These are phyloP conservation scores for Campylomormyrus numenius DNA, from an alignment of 2,113 vertebrate genomes.

Conservation along the genomic window DNA sequence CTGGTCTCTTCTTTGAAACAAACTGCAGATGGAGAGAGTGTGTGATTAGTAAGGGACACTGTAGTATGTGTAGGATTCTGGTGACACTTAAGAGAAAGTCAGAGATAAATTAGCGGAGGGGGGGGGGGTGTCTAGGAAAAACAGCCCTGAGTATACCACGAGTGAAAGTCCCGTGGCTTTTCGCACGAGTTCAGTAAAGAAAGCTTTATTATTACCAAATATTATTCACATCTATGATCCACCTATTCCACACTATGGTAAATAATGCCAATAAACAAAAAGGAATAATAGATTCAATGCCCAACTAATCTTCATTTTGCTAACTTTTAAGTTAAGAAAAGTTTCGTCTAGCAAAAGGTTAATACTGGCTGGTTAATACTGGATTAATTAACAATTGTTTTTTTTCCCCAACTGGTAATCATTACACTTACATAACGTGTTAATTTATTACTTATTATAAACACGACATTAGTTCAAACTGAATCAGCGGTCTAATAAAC, in stretches of 20 bases:
- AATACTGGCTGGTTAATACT: neutral
- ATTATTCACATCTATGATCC: neutral
- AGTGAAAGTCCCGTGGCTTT: neutral
- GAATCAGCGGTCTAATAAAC: neutral
- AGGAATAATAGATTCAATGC: neutral
- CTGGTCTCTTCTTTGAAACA: conserved; percentile 72
- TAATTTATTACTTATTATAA: neutral
- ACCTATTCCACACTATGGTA: neutral
- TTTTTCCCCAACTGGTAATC: neutral
- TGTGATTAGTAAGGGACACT: neutral
- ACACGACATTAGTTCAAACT: neutral
- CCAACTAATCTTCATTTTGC: neutral
- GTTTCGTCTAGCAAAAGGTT: neutral
- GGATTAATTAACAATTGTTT: neutral
- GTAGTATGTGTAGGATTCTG: neutral
- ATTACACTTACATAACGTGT: neutral
- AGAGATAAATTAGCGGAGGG: neutral
- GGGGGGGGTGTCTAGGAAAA: neutral
- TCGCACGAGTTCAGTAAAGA: neutral
- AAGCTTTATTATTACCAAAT: neutral
- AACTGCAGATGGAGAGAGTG: conserved; percentile 55
- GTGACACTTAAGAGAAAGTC: neutral
- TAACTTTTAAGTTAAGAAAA: neutral
- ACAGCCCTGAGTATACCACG: neutral
- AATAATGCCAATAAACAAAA: neutral